phyloP scores from a whole-genome alignment of 2,888 invertebrate genomes.

The Dynastes tityus region DNA sequence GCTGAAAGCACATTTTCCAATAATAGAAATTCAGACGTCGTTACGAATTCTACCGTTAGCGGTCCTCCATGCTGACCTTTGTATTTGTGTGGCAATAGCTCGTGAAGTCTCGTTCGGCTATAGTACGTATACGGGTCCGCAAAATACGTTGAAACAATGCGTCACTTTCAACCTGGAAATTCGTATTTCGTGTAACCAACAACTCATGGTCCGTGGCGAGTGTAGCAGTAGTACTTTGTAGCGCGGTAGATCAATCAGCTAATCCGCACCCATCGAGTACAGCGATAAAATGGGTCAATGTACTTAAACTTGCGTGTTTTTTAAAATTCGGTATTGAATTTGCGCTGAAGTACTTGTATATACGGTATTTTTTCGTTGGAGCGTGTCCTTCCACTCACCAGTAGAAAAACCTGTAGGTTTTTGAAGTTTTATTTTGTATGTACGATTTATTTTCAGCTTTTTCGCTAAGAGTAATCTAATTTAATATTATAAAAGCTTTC shows the following conservation, averaged over 20 bases:
- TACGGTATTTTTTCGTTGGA: too few relatives aligned
- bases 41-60: slow-evolving; percentile 35
- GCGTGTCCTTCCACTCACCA: too few relatives aligned
- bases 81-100: background rate
- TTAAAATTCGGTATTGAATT: background rate
- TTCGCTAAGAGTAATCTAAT: too few relatives aligned
- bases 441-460: too few relatives aligned
- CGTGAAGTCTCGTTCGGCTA: background rate
- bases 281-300: slow-evolving; percentile 8
- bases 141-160: background rate
- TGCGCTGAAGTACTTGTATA: too few relatives aligned
- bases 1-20: slow-evolving; percentile 34
- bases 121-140: background rate
- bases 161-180: slow-evolving; percentile 10
- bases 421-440: too few relatives aligned
- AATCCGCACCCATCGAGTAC: background rate
- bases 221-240: background rate
- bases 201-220: background rate
- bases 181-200: background rate
- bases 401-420: too few relatives aligned
- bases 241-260: background rate
- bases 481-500: too few relatives aligned
- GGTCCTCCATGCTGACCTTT: slow-evolving; percentile 18
- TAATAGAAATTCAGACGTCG: slow-evolving; percentile 40
- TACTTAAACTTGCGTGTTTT: background rate